Conservation (phyloP, 2,888 invertebrate genomes). For the Blomia tropicalis region DNA sequence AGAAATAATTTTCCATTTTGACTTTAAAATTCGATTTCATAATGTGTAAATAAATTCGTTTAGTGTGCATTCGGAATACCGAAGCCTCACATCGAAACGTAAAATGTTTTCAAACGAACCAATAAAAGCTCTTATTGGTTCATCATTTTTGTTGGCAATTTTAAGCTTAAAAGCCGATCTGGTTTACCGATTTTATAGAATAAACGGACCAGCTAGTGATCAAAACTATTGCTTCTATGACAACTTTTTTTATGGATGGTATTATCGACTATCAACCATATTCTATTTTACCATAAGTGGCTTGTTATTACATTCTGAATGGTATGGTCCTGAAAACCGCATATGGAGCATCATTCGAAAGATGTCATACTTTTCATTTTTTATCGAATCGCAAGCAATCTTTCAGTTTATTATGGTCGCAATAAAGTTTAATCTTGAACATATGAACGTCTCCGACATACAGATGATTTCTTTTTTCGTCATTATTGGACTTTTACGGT, state of each 20-base stretch:
- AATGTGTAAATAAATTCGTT: no score
- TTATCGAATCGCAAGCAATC: background rate
- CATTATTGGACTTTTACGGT: background rate
- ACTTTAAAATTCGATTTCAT: no score
- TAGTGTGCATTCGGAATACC: no score
- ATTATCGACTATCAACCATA: background rate
- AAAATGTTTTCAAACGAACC: no score
- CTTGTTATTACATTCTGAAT: background rate
- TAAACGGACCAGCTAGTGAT: no score
- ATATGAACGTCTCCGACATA: background rate
- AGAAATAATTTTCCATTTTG: no score
- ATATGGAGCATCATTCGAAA: background rate
- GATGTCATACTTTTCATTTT: background rate
- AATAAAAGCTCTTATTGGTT: no score
- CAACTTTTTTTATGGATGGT: background rate
- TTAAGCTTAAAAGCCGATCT: no score
- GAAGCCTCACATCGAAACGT: no score
- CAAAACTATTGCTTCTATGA: background rate
- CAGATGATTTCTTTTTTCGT: background rate
- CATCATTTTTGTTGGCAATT: no score
- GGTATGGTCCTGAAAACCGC: background rate
- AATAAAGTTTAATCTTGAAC: background rate
- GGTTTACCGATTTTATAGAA: no score
- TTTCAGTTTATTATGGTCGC: background rate
- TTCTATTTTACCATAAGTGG: background rate